Evolutionary conservation across 2,797 vertebrate genomes (phyloP).

Genomic region (Phoeniculus purpureus): DNA sequence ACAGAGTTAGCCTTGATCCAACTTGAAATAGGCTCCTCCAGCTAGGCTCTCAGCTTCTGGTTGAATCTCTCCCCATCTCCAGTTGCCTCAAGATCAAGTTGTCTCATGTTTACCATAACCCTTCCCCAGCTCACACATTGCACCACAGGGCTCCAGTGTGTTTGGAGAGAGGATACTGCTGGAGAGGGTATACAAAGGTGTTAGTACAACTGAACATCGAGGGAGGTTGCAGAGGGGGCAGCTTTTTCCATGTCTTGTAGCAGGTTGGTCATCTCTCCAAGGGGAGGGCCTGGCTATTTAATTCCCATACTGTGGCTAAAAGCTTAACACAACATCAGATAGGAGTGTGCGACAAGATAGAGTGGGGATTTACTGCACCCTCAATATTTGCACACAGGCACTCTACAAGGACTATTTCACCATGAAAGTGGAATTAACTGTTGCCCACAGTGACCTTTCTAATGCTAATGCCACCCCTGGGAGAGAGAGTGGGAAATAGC

Average conservation of each 20-base stretch:
- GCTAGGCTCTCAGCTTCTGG: background rate
- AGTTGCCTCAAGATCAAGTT: background rate
- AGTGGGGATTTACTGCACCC: constrained; percentile 24
- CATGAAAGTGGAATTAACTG: constrained; percentile 13
- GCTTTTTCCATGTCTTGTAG: background rate
- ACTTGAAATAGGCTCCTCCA: background rate
- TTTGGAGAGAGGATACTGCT: background rate
- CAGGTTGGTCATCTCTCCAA: background rate
- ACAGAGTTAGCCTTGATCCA: background rate
- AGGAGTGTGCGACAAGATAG: background rate
- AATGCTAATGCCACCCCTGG: constrained; percentile 2
- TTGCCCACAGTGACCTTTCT: background rate
- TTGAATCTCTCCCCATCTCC: background rate
- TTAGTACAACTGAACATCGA: background rate
- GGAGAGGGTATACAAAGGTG: background rate
- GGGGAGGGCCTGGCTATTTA: background rate
- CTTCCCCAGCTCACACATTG: fast-evolving
- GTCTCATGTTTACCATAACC: background rate
- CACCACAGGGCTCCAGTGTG: background rate
- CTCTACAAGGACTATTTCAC: constrained; percentile 32
- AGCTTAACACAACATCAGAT: background rate
- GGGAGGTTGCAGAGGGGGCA: background rate
- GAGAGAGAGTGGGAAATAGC: background rate
- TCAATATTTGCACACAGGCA: background rate
- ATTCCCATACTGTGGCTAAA: background rate